Conservation (phyloP, 2,797 vertebrate genomes). For the Carcharodon carcharias region DNA sequence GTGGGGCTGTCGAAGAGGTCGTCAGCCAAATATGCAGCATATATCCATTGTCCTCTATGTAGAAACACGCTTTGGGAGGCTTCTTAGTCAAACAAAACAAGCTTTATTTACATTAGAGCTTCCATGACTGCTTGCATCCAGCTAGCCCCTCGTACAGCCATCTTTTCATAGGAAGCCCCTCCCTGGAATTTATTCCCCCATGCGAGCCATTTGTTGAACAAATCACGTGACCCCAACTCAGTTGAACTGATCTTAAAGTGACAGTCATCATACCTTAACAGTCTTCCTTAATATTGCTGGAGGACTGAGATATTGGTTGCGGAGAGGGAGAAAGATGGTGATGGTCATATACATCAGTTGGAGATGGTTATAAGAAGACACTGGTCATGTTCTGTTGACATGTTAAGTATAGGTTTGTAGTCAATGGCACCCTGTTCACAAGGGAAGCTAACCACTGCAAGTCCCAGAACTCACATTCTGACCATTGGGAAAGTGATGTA, state of each 20-base stretch:
- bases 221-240: no score
- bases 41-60: not conserved
- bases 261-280: not conserved
- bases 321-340: not conserved
- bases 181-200: no score
- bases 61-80: no score
- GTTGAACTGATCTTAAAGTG: no score
- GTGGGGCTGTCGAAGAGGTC: not conserved
- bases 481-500: not conserved
- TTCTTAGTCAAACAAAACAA: no score
- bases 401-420: not conserved
- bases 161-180: no score
- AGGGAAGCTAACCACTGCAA: not conserved
- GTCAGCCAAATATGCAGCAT: not conserved
- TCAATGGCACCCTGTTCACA: not conserved
- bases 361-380: not conserved
- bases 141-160: no score
- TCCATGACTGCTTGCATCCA: no score
- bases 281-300: not conserved
- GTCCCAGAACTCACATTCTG: not conserved
- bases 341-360: not conserved
- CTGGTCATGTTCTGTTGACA: not conserved
- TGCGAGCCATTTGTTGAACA: no score
- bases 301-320: not conserved
- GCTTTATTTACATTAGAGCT: no score